These are phyloP conservation scores for Meganola albula DNA, from an alignment of 2,888 invertebrate genomes.

Conservation along the genomic window DNA sequence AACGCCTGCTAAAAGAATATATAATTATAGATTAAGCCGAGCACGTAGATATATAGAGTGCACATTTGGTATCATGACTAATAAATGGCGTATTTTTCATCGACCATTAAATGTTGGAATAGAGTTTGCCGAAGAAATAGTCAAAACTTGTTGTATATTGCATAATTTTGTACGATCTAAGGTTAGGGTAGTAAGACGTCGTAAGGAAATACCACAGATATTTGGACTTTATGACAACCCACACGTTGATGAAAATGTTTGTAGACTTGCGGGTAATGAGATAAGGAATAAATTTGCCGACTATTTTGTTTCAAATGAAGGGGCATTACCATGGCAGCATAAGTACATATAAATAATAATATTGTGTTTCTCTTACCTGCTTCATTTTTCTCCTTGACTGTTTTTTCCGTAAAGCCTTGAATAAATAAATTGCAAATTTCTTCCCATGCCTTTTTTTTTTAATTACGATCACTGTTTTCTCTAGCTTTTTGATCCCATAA, in stretches of 20 bases:
- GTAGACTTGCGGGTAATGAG: slow-evolving; percentile 7
- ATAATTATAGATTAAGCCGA: slow-evolving; percentile 12
- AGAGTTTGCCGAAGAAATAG: slow-evolving; percentile 16
- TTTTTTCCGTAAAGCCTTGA: slow-evolving; percentile 14
- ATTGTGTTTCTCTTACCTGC: slow-evolving; percentile 16
- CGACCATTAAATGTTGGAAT: slow-evolving; percentile 9
- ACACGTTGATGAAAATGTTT: slow-evolving; percentile 8
- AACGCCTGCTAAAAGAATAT: slow-evolving; percentile 13
- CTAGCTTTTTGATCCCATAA: slow-evolving; percentile 15
- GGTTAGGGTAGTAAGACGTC: slow-evolving; percentile 10
- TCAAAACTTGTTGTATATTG: slow-evolving; percentile 18
- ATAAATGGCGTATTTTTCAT: slow-evolving; percentile 7
- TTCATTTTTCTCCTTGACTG: slow-evolving; percentile 19
- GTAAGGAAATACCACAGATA: slow-evolving; percentile 16
- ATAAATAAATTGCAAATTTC: slow-evolving; percentile 16
- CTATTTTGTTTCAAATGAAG: slow-evolving; percentile 17
- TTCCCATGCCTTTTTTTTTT: slow-evolving; percentile 16
- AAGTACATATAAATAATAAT: slow-evolving; percentile 16
- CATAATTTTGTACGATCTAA: slow-evolving; percentile 15
- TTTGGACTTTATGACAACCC: slow-evolving; percentile 16
- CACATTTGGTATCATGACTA: slow-evolving; percentile 9
- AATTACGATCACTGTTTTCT: slow-evolving; percentile 15
- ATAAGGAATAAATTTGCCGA: slow-evolving; percentile 12
- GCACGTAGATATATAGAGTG: slow-evolving; percentile 10
- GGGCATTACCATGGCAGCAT: slow-evolving; percentile 17